phyloP scores from a whole-genome alignment of 2,797 vertebrate genomes.

The Sternotherus odoratus region DNA sequence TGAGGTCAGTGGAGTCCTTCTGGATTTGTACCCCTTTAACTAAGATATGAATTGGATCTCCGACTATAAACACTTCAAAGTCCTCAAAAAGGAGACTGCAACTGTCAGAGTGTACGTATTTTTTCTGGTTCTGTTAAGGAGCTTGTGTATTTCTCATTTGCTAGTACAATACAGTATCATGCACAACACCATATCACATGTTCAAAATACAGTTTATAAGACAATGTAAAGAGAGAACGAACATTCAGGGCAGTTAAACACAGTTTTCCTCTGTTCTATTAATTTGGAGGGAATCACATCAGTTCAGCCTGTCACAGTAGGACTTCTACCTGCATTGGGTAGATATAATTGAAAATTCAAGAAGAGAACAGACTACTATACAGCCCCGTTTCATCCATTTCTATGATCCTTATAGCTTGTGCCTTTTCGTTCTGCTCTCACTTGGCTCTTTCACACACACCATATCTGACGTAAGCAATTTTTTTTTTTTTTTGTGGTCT shows the following conservation, averaged over 20 bases:
- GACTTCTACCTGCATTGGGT: background rate
- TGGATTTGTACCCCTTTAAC: background rate
- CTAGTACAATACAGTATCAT: background rate
- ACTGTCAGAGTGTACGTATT: background rate
- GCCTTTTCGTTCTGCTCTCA: background rate
- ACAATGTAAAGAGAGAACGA: background rate
- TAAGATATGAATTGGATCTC: background rate
- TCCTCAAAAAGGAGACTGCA: background rate
- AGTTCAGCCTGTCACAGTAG: background rate
- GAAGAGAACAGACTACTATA: background rate
- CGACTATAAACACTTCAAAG: background rate
- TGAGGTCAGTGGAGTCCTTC: background rate
- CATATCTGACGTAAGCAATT: background rate
- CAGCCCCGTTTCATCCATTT: background rate
- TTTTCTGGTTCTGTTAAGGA: background rate
- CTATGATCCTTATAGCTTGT: background rate
- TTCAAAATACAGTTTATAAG: background rate
- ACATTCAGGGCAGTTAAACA: background rate
- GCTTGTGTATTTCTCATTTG: background rate
- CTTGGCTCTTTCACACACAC: background rate
- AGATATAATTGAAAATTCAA: background rate
- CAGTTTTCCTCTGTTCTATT: background rate
- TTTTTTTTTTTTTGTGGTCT: background rate
- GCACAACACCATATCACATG: background rate
- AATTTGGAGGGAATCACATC: rapidly evolving